Evolutionary conservation across 2,797 vertebrate species (phyloP), one percentile per base, ranked within the genome.

Genomic region (Smutsia temminckii): DNA sequence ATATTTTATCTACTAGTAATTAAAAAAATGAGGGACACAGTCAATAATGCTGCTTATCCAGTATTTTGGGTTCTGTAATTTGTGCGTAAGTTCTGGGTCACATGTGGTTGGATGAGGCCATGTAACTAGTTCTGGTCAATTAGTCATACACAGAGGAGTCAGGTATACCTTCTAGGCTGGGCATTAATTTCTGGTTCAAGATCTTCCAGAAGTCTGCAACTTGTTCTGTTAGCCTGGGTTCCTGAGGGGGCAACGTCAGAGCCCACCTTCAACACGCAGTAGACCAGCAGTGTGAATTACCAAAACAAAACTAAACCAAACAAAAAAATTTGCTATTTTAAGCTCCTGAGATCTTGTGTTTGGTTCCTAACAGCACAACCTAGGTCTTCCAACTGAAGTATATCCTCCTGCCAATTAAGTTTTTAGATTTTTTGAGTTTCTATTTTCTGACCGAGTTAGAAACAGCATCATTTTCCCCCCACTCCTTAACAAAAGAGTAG

Each of bases 401-500:
- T 37, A 53, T 0, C 7, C 12, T 8, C 8, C 46, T 46, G 46
- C 46, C 14, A 51, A 21, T 79, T 91, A 66, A 11, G 5, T 59
- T 89, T 89, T 89, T 32, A 85, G 79, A 69, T 59, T 95, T 95
- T 83, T 46, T 37, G 9, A 66, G 10, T 93, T 94, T 77, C 61
- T 72, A n/a, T 13, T 10, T 46, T 97, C 14, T 93, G 20, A 37
- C 34, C 63, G 51, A 53, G n/a, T 68, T 55, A 71, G 11, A 17
- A 29, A 66, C 23, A 64, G 12, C 4, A 1, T 89, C 20, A 23
- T 61, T 87, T 3, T 72, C 37, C 27, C 0, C 11, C 32, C 20
- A 46, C 46, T 12, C 46, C 46, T 12, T 12, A 46, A 46, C 10
- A 46, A 88, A 29, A 37, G 68, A 55, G 34, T 37, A 66, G 64